Evolutionary conservation across 2,797 vertebrate species (phyloP), one percentile per base, ranked within the genome.

Genomic region (Danio jaintianensis): DNA sequence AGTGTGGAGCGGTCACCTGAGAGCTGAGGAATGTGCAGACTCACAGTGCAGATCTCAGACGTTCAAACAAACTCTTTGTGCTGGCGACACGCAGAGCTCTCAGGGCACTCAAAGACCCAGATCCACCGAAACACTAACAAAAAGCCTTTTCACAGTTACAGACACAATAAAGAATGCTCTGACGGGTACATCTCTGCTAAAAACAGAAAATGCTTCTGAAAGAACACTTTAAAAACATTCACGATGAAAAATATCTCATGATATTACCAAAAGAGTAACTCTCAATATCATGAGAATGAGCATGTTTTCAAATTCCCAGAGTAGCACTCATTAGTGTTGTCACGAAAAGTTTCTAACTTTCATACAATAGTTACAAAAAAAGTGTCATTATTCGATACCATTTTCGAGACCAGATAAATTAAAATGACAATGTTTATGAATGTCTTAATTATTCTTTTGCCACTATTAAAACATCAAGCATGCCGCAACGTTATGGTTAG

Each of bases 21-120:
- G 78, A 80, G 47, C 50, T 16, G 42, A 80, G 69, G 78, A 73
- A 80, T 80, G 78, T 80, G 78, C 69, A 64, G 67, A 42, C 16
- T 59, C 83, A 84, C 48, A 48, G 48, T 43, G 56, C 42, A 56
- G 58, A 48, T 78, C 78, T 83, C 62, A 66, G 36, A 75, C 59
- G 18, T 62, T 59, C 40, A 72, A 73, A 71, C 55, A 20, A 75
- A 36, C 12, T 56, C 15, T 66, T 66, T 55, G 20, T 70, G 47
- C 43, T 59, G 50, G 29, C 7, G 58, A 20, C 16, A 71, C 5
- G 1, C 58, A 45, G 43, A 38, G 59, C 55, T 45, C 38, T 36
- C 56, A 15, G 12, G 38, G 38, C 68, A 43, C 13, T 29, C 36
- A 71, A 71, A 67, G 40, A 53, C 29, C 59, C 38, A 62, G 50